These are phyloP conservation scores for Urocolius indicus DNA, from an alignment of 2,113 vertebrate species.

Conservation along the genomic window DNA sequence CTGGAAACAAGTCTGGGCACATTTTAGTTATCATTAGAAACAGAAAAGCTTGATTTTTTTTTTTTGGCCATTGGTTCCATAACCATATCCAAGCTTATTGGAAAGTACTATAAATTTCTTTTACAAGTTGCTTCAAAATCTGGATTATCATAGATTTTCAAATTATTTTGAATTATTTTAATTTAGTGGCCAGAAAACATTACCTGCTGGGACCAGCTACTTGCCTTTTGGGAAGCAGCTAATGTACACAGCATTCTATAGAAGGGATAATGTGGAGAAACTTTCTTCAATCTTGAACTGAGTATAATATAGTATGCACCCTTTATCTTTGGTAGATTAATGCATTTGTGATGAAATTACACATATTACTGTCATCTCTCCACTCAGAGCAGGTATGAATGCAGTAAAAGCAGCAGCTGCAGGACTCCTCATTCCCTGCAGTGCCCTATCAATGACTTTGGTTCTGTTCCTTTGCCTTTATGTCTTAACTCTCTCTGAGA, in stretches of 20 bases:
- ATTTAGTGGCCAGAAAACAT: conserved; percentile 9
- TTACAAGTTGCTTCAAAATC: conserved; percentile 14
- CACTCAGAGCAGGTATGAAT: not conserved
- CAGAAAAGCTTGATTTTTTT: not conserved
- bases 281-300: not conserved
- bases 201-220: not conserved
- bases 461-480: not conserved
- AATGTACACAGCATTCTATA: not conserved
- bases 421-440: fast-evolving
- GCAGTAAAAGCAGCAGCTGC: not conserved
- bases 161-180: conserved; percentile 6
- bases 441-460: not conserved
- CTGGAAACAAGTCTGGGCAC: not conserved
- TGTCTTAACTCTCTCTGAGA: not conserved
- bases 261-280: not conserved
- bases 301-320: not conserved
- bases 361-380: not conserved
- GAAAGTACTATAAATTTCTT: not conserved
- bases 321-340: not conserved
- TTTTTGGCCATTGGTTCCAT: not conserved
- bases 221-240: conserved; percentile 9
- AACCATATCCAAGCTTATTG: not conserved
- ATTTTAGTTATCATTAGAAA: not conserved
- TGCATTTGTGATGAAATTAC: not conserved
- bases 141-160: conserved; percentile 3